Evolutionary conservation across 2,113 vertebrate genomes (phyloP), one percentile per base, ranked within the genome.

Genomic region (Toxotes chatareus): DNA sequence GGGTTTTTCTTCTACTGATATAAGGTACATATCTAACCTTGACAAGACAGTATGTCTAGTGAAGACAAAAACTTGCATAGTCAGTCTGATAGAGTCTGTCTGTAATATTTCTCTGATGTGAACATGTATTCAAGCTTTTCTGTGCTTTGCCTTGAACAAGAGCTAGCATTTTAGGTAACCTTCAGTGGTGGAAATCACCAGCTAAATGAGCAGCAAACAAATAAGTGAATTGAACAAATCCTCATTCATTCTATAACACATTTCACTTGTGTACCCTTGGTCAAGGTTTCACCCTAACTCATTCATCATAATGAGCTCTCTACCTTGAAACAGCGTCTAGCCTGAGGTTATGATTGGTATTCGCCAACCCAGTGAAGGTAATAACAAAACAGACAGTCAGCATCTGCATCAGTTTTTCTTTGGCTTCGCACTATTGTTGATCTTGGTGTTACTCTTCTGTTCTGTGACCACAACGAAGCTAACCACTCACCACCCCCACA

Each of bases 401-500:
- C 56, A 64, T 74, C 9, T 14, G 3, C 17, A 42, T 49, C 4
- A 31, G 2, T 44, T 70, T 3, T 36, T 17, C 57, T 78, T 31
- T 73, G 67, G 17, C 27, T 55, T 38, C 74, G 13, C 17, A 38
- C n/a, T 3, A 40, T 51, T 32, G 12, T 81, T 79, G n/a, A 23
- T 62, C 42, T 14, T 63, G 34, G 23, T 63, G 42, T 80, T 67
- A 23, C 38, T 34, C 40, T n/a, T 51, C 19, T 73, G 27, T 44
- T 75, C 7, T 75, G 63, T 49, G 51, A 36, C 70, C 60, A 74
- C 65, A 12, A 10, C 23, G 19, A n/a, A 49, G 31, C 47, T 65
- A 55, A 62, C 63, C 60, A 17, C 40, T 69, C 55, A 75, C 51
- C 38, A 78, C 17, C 13, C 60, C 19, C 34, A 67, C 27, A 64